Conservation (phyloP, 2,113 vertebrate species). For the Spea bombifrons region DNA sequence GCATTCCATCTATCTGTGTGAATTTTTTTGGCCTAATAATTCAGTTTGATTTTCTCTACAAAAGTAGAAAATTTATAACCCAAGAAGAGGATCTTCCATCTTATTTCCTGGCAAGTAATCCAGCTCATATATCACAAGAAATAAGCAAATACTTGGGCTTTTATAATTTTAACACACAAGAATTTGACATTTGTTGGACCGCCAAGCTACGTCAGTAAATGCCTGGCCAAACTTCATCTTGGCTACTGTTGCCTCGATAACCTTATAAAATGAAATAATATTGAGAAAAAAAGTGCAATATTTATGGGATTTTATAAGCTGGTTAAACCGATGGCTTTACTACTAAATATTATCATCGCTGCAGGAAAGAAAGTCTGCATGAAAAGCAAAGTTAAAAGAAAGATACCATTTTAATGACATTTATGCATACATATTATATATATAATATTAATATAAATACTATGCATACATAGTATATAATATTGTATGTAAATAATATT, state of each 20-base stretch:
- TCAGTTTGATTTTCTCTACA: background rate
- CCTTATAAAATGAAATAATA: background rate
- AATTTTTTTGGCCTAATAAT: constrained; percentile 13
- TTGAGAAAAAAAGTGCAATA: background rate
- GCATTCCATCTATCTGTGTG: too few species aligned
- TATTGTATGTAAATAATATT: too few species aligned
- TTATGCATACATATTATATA: too few species aligned
- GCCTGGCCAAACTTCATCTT: background rate
- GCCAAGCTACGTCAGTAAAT: background rate
- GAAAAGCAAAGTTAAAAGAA: too few species aligned
- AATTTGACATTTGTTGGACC: constrained; percentile 5
- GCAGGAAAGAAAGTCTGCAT: too few species aligned
- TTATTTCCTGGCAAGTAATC: constrained; percentile 20
- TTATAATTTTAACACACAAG: background rate
- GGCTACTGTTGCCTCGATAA: background rate
- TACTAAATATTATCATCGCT: too few species aligned
- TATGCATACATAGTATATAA: too few species aligned
- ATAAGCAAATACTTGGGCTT: background rate
- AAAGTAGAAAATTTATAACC: constrained; percentile 5
- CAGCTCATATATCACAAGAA: constrained; percentile 4
- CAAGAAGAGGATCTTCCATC: constrained; percentile 16
- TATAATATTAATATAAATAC: too few species aligned
- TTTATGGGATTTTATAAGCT: background rate
- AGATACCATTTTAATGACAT: too few species aligned
- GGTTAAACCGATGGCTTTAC: background rate